These are phyloP conservation scores for Erpobdella octoculata DNA, from an alignment of 2,888 invertebrate genomes.

Conservation along the genomic window DNA sequence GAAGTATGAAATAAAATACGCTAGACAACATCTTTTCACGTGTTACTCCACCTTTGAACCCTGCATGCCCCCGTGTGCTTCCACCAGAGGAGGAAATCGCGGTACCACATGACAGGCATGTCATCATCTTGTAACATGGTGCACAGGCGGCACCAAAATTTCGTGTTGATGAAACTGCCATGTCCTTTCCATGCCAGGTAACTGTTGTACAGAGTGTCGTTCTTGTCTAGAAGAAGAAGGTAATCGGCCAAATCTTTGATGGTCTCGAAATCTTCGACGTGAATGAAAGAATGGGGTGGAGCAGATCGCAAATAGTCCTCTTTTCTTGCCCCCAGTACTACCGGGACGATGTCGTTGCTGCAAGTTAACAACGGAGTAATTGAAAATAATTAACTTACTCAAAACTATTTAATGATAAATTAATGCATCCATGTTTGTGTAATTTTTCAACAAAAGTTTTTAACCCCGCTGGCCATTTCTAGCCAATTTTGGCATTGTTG, in stretches of 20 bases:
- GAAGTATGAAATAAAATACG: too few relatives aligned
- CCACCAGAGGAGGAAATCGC: constrained; percentile 35
- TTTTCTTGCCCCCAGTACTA: constrained; percentile 36
- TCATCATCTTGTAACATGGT: constrained; percentile 52
- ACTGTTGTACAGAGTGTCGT: constrained; percentile 83
- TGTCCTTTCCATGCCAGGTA: constrained; percentile 90
- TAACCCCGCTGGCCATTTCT: too few relatives aligned
- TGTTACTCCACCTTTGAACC: constrained; percentile 15
- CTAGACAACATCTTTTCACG: too few relatives aligned
- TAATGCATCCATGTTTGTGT: too few relatives aligned
- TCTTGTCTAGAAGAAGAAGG: constrained; percentile 71
- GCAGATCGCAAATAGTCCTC: constrained; percentile 59
- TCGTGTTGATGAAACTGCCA: constrained; percentile 90
- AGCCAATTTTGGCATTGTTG: too few relatives aligned
- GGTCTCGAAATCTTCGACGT: constrained; percentile 86
- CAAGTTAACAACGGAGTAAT: not conserved
- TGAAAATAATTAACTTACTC: too few relatives aligned
- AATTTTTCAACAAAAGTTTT: too few relatives aligned
- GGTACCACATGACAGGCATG: constrained; percentile 29
- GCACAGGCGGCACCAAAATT: constrained; percentile 83
- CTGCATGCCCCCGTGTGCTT: constrained; percentile 16
- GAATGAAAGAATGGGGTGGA: constrained; percentile 82
- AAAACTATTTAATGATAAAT: too few relatives aligned
- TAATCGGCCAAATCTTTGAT: constrained; percentile 80
- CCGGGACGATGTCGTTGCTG: constrained; percentile 37